Evolutionary conservation across 2,113 vertebrate species (phyloP).

Genomic region (Bufo bufo): DNA sequence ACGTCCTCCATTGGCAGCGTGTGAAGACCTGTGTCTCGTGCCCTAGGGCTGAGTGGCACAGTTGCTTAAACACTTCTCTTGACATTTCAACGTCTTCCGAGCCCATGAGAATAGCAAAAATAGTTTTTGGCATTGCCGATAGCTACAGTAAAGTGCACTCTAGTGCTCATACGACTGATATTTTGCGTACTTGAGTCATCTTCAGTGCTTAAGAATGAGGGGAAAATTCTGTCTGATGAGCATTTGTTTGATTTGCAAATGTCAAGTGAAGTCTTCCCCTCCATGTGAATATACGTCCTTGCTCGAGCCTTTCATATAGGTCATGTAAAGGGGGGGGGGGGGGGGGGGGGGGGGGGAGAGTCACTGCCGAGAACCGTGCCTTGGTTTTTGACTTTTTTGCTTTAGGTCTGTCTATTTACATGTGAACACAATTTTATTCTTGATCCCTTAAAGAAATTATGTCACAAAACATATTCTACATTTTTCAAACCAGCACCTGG

Average conservation of each 20-base stretch:
- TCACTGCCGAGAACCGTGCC: not conserved
- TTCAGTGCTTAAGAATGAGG: conserved; percentile 24
- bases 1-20: not conserved
- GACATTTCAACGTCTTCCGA: conserved; percentile 48
- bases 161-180: conserved; percentile 44
- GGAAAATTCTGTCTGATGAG: conserved; percentile 33
- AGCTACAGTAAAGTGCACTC: conserved; percentile 55
- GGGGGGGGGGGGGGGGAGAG: not conserved
- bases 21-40: not conserved
- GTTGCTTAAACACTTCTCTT: conserved; percentile 49
- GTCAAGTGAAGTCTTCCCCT: conserved; percentile 45
- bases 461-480: too few relatives aligned
- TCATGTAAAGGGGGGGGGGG: not conserved
- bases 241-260: conserved; percentile 53
- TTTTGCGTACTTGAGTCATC: conserved; percentile 52
- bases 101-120: conserved; percentile 34
- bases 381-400: not conserved
- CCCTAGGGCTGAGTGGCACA: conserved; percentile 27
- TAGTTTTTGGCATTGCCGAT: conserved; percentile 47
- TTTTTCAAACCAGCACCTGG: too few relatives aligned
- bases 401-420: too few relatives aligned
- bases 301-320: not conserved
- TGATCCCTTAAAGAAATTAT: too few relatives aligned
- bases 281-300: conserved; percentile 21
- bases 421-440: too few relatives aligned